Evolutionary conservation across 2,797 vertebrate species (phyloP).

Genomic region (Echiichthys vipera): DNA sequence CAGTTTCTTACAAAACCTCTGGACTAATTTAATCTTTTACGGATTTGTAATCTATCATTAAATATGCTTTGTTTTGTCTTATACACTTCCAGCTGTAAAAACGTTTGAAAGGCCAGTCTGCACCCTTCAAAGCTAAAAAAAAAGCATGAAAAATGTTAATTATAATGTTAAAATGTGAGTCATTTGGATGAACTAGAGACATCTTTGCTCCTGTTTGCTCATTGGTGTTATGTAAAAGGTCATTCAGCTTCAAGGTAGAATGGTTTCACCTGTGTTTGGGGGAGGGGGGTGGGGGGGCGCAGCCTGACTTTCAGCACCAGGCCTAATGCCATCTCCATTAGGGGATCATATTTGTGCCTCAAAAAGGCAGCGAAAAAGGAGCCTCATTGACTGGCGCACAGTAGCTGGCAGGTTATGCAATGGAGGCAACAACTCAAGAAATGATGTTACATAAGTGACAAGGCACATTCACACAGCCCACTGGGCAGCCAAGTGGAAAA

Average conservation of each 20-base stretch:
- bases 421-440: slow-evolving; percentile 76
- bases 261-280: slow-evolving; percentile 53
- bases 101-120: neutral
- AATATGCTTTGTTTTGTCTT: neutral
- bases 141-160: too few relatives aligned
- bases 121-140: neutral
- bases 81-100: neutral
- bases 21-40: neutral
- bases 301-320: slow-evolving; percentile 51
- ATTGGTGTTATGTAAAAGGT: slow-evolving; percentile 57
- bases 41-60: neutral
- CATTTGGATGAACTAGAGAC: slow-evolving; percentile 6
- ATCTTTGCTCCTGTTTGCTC: slow-evolving; percentile 23
- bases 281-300: neutral
- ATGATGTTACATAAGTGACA: slow-evolving; percentile 78
- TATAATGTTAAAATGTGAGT: neutral
- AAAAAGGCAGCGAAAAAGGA: slow-evolving; percentile 62
- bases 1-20: neutral
- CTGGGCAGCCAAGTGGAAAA: slow-evolving; percentile 73
- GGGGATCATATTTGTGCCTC: slow-evolving; percentile 72
- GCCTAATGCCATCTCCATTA: slow-evolving; percentile 66
- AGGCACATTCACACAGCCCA: slow-evolving; percentile 72
- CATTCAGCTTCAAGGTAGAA: slow-evolving; percentile 32
- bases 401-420: slow-evolving; percentile 73
- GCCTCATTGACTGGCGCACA: slow-evolving; percentile 46